Conservation (phyloP, 2,797 vertebrate genomes). For the Sternotherus odoratus region DNA sequence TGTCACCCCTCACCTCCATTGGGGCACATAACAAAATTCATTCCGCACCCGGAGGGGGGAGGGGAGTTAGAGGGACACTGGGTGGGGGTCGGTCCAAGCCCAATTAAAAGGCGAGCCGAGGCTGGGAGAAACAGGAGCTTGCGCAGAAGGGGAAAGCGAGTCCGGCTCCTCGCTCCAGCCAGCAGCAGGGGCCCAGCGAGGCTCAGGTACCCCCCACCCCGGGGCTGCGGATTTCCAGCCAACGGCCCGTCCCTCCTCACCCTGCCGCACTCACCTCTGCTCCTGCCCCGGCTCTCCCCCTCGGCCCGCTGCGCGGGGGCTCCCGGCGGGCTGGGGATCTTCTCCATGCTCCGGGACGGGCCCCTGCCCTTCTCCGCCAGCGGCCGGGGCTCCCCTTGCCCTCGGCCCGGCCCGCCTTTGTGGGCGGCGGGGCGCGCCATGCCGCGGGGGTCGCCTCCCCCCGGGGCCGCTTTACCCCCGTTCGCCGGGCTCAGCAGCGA, state of each 20-base stretch:
- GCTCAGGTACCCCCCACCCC: background rate
- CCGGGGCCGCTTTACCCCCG: slow-evolving; percentile 45
- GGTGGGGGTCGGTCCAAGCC: too few relatives aligned
- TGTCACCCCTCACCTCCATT: too few relatives aligned
- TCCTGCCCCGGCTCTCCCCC: slow-evolving; percentile 34
- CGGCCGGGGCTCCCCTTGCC: background rate
- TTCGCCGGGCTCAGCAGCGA: slow-evolving; percentile 88
- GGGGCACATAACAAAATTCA: too few relatives aligned
- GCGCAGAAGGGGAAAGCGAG: background rate
- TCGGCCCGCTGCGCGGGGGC: background rate
- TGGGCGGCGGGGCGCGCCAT: background rate
- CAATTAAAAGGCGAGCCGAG: background rate
- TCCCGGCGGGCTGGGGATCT: background rate
- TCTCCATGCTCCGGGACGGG: slow-evolving; percentile 28
- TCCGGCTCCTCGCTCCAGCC: too few relatives aligned
- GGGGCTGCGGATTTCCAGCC: background rate
- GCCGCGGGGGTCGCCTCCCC: background rate
- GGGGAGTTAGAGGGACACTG: too few relatives aligned
- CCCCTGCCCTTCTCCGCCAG: slow-evolving; percentile 26
- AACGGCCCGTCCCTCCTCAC: background rate
- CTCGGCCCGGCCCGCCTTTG: slow-evolving; percentile 54
- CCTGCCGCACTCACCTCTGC: slow-evolving; percentile 63
- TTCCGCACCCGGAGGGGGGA: too few relatives aligned
- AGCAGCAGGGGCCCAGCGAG: background rate
- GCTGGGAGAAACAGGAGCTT: background rate